Conservation (phyloP, 1,140 invertebrate genomes). For the Drosophila bipectinata region DNA sequence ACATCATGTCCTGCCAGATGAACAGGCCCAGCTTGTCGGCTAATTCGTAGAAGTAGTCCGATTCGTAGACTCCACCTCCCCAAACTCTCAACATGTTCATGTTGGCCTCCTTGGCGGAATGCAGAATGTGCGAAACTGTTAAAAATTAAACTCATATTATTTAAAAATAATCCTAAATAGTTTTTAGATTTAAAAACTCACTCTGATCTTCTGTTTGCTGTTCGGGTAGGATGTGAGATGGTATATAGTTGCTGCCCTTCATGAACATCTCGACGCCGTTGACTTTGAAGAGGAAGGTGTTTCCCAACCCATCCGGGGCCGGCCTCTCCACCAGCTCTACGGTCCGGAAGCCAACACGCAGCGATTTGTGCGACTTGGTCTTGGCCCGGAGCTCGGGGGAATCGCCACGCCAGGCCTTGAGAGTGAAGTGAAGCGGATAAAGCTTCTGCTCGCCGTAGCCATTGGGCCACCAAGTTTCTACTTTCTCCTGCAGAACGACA, state of each 20-base stretch:
- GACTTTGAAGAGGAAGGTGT: slow-evolving; percentile 94
- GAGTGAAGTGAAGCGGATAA: slow-evolving; percentile 88
- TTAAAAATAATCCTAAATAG: no score
- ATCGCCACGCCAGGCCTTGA: slow-evolving; percentile 61
- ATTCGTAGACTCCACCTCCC: slow-evolving; percentile 98
- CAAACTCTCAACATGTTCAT: slow-evolving; percentile 98
- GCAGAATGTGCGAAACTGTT: slow-evolving; percentile 87
- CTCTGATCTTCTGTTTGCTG: slow-evolving; percentile 84
- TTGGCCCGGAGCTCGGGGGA: slow-evolving; percentile 59
- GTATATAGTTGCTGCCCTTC: slow-evolving; percentile 99
- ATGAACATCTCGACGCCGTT: slow-evolving; percentile 96
- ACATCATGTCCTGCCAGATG: slow-evolving; percentile 98
- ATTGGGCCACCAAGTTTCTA: slow-evolving; percentile 96
- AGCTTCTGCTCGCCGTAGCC: slow-evolving; percentile 93
- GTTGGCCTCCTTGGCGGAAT: slow-evolving; percentile 90
- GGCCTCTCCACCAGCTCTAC: slow-evolving; percentile 91
- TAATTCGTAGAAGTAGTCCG: slow-evolving; percentile 94
- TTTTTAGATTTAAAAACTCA: slow-evolving; percentile 31
- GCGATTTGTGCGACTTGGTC: slow-evolving; percentile 80
- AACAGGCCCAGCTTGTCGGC: slow-evolving; percentile 93
- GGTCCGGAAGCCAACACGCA: slow-evolving; percentile 93
- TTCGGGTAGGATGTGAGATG: slow-evolving; percentile 94
- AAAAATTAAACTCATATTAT: background rate
- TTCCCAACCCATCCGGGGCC: slow-evolving; percentile 85
- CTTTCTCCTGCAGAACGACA: slow-evolving; percentile 81